Conservation (phyloP, 1,140 invertebrate species). For the Penaeus chinensis region DNA sequence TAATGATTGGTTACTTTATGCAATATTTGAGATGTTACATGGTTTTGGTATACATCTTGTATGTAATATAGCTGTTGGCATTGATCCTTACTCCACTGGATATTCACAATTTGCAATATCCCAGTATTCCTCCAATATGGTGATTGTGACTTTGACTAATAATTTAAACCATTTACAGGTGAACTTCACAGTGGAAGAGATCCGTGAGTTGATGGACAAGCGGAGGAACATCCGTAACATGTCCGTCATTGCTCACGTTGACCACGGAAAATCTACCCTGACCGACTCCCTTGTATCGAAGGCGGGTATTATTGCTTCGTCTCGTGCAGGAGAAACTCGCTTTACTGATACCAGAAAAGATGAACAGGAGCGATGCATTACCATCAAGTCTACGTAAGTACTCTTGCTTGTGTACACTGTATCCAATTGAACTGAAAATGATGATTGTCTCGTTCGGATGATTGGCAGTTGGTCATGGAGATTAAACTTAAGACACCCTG, state of each 20-base stretch:
- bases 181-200: slow-evolving; percentile 99
- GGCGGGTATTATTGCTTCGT: slow-evolving; percentile 98
- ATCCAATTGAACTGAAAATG: neutral
- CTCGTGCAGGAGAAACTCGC: slow-evolving; percentile 97
- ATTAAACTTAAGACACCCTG: slow-evolving; percentile 14
- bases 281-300: slow-evolving; percentile 99
- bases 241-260: slow-evolving; percentile 99
- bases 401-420: neutral
- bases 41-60: no score
- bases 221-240: slow-evolving; percentile 99
- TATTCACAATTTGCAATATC: neutral
- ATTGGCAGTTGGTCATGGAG: slow-evolving; percentile 36
- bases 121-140: neutral
- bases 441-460: slow-evolving; percentile 54
- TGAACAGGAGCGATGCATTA: slow-evolving; percentile 99
- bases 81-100: no score
- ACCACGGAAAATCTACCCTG: slow-evolving; percentile 99
- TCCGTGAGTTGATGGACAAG: slow-evolving; percentile 99
- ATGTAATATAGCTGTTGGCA: no score
- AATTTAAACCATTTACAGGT: slow-evolving; percentile 77
- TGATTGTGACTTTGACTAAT: neutral
- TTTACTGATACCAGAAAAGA: slow-evolving; percentile 99
- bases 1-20: no score
- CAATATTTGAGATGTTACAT: no score
- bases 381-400: slow-evolving; percentile 99